These are phyloP conservation scores for Bradypodion ventrale DNA, from an alignment of 2,797 vertebrate species.

Conservation along the genomic window DNA sequence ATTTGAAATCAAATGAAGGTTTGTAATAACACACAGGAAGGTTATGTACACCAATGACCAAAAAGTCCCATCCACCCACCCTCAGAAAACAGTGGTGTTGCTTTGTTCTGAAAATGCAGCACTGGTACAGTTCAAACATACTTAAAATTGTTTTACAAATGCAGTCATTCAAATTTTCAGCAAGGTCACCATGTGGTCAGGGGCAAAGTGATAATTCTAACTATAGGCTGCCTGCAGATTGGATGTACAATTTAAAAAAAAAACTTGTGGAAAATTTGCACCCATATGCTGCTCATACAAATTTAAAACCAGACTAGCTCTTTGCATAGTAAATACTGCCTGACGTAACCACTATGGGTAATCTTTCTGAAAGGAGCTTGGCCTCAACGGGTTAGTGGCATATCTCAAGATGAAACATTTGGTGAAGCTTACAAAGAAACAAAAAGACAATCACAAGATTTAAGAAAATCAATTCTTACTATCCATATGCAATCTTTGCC, in stretches of 20 bases:
- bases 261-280: slow-evolving; percentile 47
- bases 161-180: slow-evolving; percentile 64
- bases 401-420: slow-evolving; percentile 33
- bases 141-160: slow-evolving; percentile 62
- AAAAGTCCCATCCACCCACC: too few species aligned
- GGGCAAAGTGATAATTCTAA: slow-evolving; percentile 59
- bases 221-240: slow-evolving; percentile 41
- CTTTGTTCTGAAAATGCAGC: slow-evolving; percentile 49
- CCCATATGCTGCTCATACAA: slow-evolving; percentile 58
- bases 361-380: slow-evolving; percentile 59
- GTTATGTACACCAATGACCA: slow-evolving; percentile 66
- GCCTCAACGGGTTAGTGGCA: not conserved
- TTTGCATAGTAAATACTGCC: slow-evolving; percentile 58
- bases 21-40: slow-evolving; percentile 52
- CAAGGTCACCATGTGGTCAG: slow-evolving; percentile 49
- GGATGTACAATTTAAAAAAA: slow-evolving; percentile 40
- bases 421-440: slow-evolving; percentile 25
- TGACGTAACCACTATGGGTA: slow-evolving; percentile 61
- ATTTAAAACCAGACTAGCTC: slow-evolving; percentile 60
- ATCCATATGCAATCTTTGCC: not conserved
- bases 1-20: slow-evolving; percentile 58
- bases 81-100: slow-evolving; percentile 38
- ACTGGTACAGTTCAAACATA: slow-evolving; percentile 14
- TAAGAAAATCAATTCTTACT: slow-evolving; percentile 17
- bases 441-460: slow-evolving; percentile 29